Percentiles rank a stretch among this genome's conserved stretches.
Conservation (phyloP, 2,888 invertebrate genomes). For the Eupithecia pulchellata region DNA sequence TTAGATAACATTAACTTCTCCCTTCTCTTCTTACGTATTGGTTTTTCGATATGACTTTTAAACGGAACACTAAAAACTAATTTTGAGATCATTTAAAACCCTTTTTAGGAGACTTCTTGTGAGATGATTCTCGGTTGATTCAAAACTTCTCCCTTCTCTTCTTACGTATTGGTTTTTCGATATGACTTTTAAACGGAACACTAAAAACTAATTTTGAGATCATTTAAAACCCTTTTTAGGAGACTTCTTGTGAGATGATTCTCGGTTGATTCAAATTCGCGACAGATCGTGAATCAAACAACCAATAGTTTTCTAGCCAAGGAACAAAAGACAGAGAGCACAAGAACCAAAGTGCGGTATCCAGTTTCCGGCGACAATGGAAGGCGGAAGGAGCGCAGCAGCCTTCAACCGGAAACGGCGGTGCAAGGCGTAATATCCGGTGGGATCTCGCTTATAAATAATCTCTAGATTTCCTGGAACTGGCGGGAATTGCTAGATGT, state of each 20-base stretch:
- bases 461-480: slow-evolving; percentile 17
- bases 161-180: no score
- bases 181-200: not conserved
- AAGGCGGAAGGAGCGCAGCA: slow-evolving; percentile 22
- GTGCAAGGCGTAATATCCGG: slow-evolving; percentile 57
- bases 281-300: not conserved
- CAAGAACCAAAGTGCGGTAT: slow-evolving; percentile 11
- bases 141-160: no score
- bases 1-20: no score
- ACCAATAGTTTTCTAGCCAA: not conserved
- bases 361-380: slow-evolving; percentile 28
- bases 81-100: not conserved
- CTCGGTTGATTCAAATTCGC: not conserved
- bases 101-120: not conserved
- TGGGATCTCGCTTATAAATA: slow-evolving; percentile 38
- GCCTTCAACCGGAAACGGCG: slow-evolving; percentile 45
- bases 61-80: not conserved
- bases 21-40: no score
- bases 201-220: not conserved
- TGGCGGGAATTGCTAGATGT: slow-evolving; percentile 8
- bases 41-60: not conserved
- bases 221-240: not conserved
- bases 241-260: not conserved
- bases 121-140: not conserved
- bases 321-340: not conserved